A percentile compares a stretch with the other conserved stretches of the same genome.
These are phyloP conservation scores for Mus musculus DNA, from an alignment of 2,113 vertebrate species.

Conservation along the genomic window GRCm39 chr1:84384501-84385000, in stretches of 20 bases:
- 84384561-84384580: not conserved
- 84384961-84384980: not conserved
- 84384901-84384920: slow-evolving; percentile 16
- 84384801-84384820: slow-evolving; percentile 57
- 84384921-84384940: accelerated
- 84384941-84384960: not conserved
- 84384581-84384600: not conserved
- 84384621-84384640: not conserved
- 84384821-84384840: not conserved
- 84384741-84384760: not conserved
- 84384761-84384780: not conserved
- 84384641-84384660: not conserved
- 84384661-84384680: not conserved
- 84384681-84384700: not conserved
- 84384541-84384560: not conserved
- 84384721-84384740: not conserved
- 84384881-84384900: not conserved
- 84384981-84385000: not conserved
- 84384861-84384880: not conserved
- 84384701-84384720: not conserved
- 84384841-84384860: not conserved
- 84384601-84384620: not conserved
- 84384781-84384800: not conserved
- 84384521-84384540: slow-evolving; percentile 31
- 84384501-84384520: not conserved